Percentiles rank a stretch among this genome's conserved stretches.
Conservation (phyloP, 2,113 vertebrate genomes). For the Cochlearius cochlearius region DNA sequence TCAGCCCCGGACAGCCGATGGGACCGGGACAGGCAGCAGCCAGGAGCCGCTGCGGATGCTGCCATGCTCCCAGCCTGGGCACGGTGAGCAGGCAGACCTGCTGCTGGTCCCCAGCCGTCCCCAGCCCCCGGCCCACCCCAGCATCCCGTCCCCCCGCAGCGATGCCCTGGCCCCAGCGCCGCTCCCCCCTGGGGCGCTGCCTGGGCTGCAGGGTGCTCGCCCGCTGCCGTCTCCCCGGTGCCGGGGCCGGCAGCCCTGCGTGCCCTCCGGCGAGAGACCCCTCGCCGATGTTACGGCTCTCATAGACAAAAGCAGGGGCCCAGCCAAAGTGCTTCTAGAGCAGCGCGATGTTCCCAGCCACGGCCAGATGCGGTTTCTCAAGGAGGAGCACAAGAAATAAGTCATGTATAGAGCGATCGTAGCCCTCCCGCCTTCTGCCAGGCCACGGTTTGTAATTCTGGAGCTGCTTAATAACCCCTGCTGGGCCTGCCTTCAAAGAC, state of each 20-base stretch:
- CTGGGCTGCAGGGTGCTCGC: accelerated
- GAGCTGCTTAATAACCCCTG: neutral
- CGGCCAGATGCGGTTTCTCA: constrained; percentile 22
- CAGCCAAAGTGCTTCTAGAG: neutral
- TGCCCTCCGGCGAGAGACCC: neutral
- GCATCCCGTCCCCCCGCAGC: accelerated
- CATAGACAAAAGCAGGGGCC: neutral
- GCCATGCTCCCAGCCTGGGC: accelerated
- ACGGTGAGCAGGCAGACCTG: neutral
- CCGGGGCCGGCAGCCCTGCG: neutral
- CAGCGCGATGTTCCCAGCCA: neutral
- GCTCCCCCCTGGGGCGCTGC: neutral
- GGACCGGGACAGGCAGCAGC: neutral
- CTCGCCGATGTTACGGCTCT: neutral
- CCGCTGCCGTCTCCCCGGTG: accelerated
- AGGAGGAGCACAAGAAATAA: neutral
- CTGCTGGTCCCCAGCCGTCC: neutral
- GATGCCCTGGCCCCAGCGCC: neutral
- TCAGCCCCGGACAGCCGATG: neutral
- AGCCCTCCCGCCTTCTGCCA: neutral
- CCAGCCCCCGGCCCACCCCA: neutral
- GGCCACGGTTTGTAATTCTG: constrained; percentile 3
- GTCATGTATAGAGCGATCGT: neutral
- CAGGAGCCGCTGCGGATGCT: neutral
- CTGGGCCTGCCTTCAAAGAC: constrained; percentile 10